Conservation (phyloP, 1,140 invertebrate genomes). For the Ips typographus region DNA sequence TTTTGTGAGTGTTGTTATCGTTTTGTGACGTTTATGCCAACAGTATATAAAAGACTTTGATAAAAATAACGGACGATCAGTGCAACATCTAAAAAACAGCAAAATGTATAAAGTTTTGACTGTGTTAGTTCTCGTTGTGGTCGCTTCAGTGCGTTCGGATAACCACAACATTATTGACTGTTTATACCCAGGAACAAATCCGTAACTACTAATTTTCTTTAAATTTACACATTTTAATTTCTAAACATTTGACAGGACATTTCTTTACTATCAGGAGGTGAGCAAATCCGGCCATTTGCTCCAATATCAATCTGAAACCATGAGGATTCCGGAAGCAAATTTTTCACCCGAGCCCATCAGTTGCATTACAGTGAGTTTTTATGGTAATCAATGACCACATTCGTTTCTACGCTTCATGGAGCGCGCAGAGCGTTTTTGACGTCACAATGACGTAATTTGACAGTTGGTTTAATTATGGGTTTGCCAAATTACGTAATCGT, state of each 20-base stretch:
- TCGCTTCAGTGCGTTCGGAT: neutral
- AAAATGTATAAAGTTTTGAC: too few species aligned
- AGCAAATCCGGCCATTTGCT: neutral
- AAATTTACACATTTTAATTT: neutral
- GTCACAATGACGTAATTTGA: too few species aligned
- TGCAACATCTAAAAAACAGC: too few species aligned
- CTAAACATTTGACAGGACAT: neutral
- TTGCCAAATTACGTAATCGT: too few species aligned
- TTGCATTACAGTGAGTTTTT: neutral
- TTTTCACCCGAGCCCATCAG: neutral
- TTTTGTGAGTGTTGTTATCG: too few species aligned
- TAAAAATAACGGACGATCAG: too few species aligned
- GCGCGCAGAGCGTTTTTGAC: too few species aligned
- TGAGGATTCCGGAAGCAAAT: neutral
- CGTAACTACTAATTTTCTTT: conserved; percentile 5
- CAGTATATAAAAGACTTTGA: too few species aligned
- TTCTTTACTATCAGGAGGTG: neutral
- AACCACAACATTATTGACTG: conserved; percentile 1
- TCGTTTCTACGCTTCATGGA: too few species aligned
- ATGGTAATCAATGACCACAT: too few species aligned
- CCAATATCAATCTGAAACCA: neutral
- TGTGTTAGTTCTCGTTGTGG: neutral
- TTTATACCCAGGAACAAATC: conserved; percentile 1
- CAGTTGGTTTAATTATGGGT: too few species aligned
- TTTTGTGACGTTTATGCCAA: too few species aligned